Evolutionary conservation across 2,797 vertebrate species (phyloP).

Genomic region (Rhodeus uyekii): DNA sequence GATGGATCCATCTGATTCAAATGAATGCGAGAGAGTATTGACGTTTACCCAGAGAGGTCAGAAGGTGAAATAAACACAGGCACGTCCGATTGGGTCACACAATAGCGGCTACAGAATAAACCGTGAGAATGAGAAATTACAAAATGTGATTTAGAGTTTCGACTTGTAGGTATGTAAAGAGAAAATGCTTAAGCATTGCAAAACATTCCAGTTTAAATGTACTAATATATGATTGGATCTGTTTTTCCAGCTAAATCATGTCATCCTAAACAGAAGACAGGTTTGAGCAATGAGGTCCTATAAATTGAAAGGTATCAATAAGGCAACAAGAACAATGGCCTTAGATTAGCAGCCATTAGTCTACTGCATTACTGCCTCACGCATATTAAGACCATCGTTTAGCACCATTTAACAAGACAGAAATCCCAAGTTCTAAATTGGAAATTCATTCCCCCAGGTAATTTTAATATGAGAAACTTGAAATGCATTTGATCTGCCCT

Average conservation of each 20-base stretch:
- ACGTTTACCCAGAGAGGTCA: conserved; percentile 49
- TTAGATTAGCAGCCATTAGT: conserved; percentile 76
- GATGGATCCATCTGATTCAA: conserved; percentile 32
- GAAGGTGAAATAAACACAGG: conserved; percentile 46
- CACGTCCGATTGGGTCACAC: conserved; percentile 37
- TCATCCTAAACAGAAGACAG: conserved; percentile 5
- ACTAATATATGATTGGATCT: neutral
- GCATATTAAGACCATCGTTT: conserved; percentile 77
- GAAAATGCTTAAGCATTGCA: neutral
- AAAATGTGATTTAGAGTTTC: neutral
- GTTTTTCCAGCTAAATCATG: conserved; percentile 7
- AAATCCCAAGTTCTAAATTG: conserved; percentile 85
- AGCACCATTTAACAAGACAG: conserved; percentile 78
- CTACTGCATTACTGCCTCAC: conserved; percentile 68
- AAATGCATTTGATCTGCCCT: conserved; percentile 86
- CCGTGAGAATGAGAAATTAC: neutral
- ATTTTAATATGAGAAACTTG: conserved; percentile 84
- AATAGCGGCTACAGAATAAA: conserved; percentile 39
- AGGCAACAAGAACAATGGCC: conserved; percentile 73
- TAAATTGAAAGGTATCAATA: conserved; percentile 66
- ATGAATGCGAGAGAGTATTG: conserved; percentile 21
- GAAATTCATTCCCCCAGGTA: conserved; percentile 84
- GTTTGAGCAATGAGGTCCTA: conserved; percentile 36
- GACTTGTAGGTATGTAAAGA: neutral
- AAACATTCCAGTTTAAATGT: neutral